Conservation (phyloP, 2,797 vertebrate species). For the Ctenochaetus hawaiiensis region DNA sequence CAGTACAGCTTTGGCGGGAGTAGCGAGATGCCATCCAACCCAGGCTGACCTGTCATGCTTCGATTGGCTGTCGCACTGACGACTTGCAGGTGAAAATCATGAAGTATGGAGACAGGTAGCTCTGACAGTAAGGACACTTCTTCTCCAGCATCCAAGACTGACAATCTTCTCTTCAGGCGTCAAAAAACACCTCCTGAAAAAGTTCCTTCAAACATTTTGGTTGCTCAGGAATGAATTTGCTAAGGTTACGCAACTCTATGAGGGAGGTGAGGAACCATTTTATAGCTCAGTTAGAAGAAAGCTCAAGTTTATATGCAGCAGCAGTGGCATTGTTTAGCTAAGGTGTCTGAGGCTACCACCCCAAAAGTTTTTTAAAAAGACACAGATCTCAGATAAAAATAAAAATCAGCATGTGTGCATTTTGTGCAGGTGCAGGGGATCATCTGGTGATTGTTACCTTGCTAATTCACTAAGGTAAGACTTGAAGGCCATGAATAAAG, state of each 20-base stretch:
- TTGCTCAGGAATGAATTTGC: conserved; percentile 20
- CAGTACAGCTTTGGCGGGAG: conserved; percentile 69
- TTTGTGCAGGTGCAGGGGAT: too few relatives aligned
- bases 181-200: conserved; percentile 40
- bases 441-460: too few relatives aligned
- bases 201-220: conserved; percentile 35
- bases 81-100: conserved; percentile 73
- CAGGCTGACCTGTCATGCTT: conserved; percentile 73
- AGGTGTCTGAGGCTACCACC: too few relatives aligned
- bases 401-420: too few relatives aligned
- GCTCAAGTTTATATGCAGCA: not conserved
- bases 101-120: conserved; percentile 62
- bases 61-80: conserved; percentile 74
- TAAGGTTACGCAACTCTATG: not conserved
- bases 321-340: not conserved
- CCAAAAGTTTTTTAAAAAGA: too few relatives aligned
- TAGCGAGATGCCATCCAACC: conserved; percentile 67
- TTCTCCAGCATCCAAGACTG: conserved; percentile 33
- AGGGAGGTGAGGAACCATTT: not conserved
- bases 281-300: conserved; percentile 20
- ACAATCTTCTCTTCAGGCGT: conserved; percentile 38
- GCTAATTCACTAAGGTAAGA: too few relatives aligned
- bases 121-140: conserved; percentile 64
- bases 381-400: too few relatives aligned
- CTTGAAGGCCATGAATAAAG: too few relatives aligned